Conservation (phyloP, 2,888 invertebrate species). For the Pteria penguin region DNA sequence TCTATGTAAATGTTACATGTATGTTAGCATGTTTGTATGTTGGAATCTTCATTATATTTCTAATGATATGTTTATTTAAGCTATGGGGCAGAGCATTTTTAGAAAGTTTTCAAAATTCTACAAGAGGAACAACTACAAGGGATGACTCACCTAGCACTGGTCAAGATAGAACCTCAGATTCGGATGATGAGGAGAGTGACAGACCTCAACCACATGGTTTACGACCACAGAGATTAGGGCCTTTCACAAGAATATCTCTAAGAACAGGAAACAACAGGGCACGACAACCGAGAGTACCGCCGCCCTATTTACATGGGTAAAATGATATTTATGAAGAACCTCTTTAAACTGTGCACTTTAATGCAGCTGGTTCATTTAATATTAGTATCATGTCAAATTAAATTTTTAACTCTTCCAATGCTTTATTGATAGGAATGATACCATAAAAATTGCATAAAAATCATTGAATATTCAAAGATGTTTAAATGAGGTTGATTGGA, state of each 20-base stretch:
- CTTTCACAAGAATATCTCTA: constrained; percentile 42
- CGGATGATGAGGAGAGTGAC: constrained; percentile 54
- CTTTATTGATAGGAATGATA: too few relatives aligned
- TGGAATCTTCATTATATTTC: too few relatives aligned
- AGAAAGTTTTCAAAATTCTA: constrained; percentile 59
- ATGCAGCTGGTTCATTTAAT: too few relatives aligned
- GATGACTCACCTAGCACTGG: constrained; percentile 34
- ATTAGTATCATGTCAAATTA: too few relatives aligned
- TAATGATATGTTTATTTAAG: constrained; percentile 44
- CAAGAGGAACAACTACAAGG: constrained; percentile 20
- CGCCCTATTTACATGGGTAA: constrained; percentile 63
- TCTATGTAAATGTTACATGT: not conserved
- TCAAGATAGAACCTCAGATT: constrained; percentile 44
- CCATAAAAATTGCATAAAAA: too few relatives aligned
- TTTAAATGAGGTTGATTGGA: too few relatives aligned
- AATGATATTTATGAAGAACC: too few relatives aligned
- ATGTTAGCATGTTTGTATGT: too few relatives aligned
- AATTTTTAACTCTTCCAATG: too few relatives aligned
- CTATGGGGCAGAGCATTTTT: constrained; percentile 68
- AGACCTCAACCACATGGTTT: constrained; percentile 38
- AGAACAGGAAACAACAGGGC: constrained; percentile 35
- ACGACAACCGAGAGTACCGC: constrained; percentile 50
- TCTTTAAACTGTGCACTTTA: too few relatives aligned
- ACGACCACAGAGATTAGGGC: constrained; percentile 41
- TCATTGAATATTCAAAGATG: too few relatives aligned